Evolutionary conservation across 2,113 vertebrate species (phyloP).

Genomic region (Pseudorectes ferrugineus): DNA sequence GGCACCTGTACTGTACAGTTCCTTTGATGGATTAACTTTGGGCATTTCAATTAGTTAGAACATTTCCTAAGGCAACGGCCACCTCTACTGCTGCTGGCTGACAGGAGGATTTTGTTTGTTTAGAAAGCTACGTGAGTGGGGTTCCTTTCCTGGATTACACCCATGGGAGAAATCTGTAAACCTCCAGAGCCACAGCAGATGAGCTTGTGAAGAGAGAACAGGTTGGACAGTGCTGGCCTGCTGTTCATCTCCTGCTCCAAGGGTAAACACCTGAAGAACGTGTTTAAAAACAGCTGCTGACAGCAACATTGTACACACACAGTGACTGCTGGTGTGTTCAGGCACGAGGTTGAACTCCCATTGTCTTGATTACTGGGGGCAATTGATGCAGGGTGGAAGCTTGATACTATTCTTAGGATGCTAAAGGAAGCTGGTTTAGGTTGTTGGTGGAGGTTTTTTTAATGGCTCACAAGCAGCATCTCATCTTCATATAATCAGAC

Average conservation of each 20-base stretch:
- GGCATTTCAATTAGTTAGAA: not conserved
- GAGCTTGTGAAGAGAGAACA: not conserved
- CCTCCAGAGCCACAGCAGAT: not conserved
- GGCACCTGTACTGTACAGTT: not conserved
- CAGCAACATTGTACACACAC: not conserved
- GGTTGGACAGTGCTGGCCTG: not conserved
- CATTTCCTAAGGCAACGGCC: not conserved
- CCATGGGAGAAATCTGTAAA: not conserved
- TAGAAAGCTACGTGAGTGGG: not conserved
- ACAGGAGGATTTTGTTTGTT: not conserved
- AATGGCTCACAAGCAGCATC: not conserved
- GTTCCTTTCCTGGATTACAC: not conserved
- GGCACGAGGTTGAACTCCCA: rapidly evolving
- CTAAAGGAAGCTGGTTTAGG: not conserved
- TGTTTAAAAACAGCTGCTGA: not conserved
- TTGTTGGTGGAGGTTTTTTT: not conserved
- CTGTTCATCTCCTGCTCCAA: not conserved
- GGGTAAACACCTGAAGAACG: not conserved
- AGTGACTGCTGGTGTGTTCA: not conserved
- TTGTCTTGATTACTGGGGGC: not conserved
- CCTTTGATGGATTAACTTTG: not conserved
- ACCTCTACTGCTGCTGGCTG: not conserved
- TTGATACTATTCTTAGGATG: not conserved
- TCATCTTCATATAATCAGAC: not conserved
- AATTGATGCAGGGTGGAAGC: not conserved